Conservation (phyloP, 2,797 vertebrate species). For the Loriculus beryllinus region DNA sequence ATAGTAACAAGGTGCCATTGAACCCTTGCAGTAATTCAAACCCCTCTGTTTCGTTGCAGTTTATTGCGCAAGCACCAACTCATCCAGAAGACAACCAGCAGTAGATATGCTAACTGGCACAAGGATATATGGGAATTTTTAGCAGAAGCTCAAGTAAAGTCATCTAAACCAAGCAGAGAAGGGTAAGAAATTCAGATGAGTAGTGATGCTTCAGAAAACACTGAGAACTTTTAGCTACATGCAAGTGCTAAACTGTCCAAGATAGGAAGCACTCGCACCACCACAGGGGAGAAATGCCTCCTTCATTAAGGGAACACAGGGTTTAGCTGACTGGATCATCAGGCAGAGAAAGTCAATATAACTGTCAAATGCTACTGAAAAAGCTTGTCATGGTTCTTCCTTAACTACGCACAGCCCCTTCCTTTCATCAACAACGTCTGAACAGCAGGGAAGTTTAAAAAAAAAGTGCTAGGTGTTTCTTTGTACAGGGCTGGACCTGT, state of each 20-base stretch:
- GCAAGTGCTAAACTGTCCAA: neutral
- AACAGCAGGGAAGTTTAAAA: neutral
- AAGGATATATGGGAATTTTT: accelerated
- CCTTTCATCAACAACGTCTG: neutral
- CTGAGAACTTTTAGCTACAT: neutral
- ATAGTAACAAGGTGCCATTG: neutral
- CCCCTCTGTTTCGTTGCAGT: neutral
- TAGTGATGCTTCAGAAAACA: accelerated
- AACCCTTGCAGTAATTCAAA: neutral
- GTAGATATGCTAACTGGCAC: neutral
- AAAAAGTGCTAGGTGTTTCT: neutral
- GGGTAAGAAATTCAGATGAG: neutral
- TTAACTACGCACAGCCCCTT: neutral
- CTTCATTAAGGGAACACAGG: neutral
- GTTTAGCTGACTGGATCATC: neutral
- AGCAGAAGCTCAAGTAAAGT: neutral
- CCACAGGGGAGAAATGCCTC: neutral
- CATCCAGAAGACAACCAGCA: neutral
- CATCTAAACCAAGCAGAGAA: neutral
- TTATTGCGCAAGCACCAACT: neutral
- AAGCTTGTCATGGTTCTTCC: neutral
- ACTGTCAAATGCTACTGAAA: neutral
- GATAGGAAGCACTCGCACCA: neutral
- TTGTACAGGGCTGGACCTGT: neutral
- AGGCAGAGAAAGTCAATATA: neutral